Evolutionary conservation across 2,797 vertebrate species (phyloP).

Genomic region (Gymnopithys bicolor): DNA sequence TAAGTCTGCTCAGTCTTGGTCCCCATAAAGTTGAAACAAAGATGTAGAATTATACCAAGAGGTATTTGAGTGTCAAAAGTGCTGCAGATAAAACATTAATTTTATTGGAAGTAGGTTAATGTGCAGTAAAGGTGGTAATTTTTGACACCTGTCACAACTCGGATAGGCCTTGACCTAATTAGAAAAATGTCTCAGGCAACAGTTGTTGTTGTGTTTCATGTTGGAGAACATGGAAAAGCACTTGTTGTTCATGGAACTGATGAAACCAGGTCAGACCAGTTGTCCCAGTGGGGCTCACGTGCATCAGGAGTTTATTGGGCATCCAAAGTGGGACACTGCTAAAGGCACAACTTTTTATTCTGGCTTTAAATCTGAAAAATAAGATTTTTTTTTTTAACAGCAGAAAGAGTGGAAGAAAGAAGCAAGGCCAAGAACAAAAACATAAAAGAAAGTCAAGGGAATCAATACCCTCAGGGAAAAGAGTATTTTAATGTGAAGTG

Average conservation of each 20-base stretch:
- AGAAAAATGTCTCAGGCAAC: background rate
- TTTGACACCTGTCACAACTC: background rate
- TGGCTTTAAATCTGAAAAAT: background rate
- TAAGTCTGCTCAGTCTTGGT: accelerated
- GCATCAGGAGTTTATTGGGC: background rate
- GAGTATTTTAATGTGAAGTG: background rate
- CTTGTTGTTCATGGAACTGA: background rate
- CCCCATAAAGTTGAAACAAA: background rate
- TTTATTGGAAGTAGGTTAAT: background rate
- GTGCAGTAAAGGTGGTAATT: background rate
- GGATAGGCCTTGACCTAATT: background rate
- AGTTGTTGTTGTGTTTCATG: background rate
- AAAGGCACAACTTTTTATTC: background rate
- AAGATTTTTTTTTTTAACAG: background rate
- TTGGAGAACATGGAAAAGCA: background rate
- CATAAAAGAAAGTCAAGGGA: background rate
- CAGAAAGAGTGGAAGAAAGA: background rate
- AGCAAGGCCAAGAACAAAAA: background rate
- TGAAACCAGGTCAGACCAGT: background rate
- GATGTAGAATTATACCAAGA: accelerated
- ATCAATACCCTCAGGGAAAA: background rate
- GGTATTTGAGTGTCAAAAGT: background rate
- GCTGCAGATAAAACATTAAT: accelerated
- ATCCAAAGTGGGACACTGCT: background rate
- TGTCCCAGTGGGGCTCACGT: background rate